These are phyloP conservation scores for Limnephilus marmoratus DNA, from an alignment of 2,888 invertebrate genomes.

Conservation along the genomic window DNA sequence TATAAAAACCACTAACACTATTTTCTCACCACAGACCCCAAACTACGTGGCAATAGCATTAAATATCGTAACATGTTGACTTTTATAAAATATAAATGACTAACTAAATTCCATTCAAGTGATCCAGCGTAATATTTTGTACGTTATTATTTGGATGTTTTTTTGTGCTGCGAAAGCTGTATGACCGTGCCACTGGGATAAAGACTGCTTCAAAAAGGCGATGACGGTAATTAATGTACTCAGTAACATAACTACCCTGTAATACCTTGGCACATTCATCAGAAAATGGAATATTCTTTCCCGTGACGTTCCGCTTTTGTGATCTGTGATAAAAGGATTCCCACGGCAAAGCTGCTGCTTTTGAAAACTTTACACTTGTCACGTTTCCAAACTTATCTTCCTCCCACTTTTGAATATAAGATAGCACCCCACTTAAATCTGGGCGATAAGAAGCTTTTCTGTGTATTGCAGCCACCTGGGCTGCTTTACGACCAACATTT, in stretches of 20 bases:
- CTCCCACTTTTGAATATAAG: not conserved
- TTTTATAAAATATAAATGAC: too few relatives aligned
- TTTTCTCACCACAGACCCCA: too few relatives aligned
- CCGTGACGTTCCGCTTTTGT: not conserved
- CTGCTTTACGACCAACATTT: not conserved
- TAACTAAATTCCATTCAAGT: too few relatives aligned
- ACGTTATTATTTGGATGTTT: not conserved
- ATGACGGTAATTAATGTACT: slow-evolving; percentile 32
- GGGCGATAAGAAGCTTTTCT: not conserved
- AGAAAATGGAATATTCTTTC: slow-evolving; percentile 26
- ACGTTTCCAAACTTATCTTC: not conserved
- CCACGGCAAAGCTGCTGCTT: not conserved
- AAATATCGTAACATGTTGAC: too few relatives aligned
- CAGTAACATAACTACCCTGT: not conserved
- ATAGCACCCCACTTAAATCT: not conserved
- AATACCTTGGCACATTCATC: not conserved
- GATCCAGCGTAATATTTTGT: not conserved
- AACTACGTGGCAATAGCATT: too few relatives aligned
- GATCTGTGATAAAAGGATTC: slow-evolving; percentile 8
- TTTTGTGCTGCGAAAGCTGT: not conserved
- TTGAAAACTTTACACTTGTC: slow-evolving; percentile 1
- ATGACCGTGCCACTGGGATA: not conserved
- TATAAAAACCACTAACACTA: too few relatives aligned
- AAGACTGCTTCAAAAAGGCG: not conserved
- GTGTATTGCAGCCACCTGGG: not conserved